Evolutionary conservation across 2,888 invertebrate genomes (phyloP).

Genomic region (Epirrita christyi): DNA sequence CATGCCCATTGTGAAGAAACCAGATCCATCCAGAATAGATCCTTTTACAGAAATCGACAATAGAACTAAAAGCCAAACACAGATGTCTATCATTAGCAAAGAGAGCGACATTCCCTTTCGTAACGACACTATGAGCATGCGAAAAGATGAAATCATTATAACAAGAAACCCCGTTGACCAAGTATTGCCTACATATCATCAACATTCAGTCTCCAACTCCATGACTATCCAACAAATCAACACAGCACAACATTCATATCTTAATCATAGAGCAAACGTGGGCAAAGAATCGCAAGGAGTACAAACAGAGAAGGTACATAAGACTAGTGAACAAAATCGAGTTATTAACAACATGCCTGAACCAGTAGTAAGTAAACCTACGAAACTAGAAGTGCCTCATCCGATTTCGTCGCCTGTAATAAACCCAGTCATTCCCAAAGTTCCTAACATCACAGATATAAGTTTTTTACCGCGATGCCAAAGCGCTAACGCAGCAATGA

Average conservation of each 20-base stretch:
- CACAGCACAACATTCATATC: constrained; percentile 65
- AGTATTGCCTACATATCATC: constrained; percentile 62
- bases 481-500: constrained; percentile 75
- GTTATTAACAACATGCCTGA: constrained; percentile 61
- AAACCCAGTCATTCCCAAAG: constrained; percentile 76
- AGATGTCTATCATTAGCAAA: constrained; percentile 56
- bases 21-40: constrained; percentile 68
- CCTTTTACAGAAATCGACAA: constrained; percentile 66
- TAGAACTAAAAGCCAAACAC: constrained; percentile 61
- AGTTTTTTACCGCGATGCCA: constrained; percentile 78
- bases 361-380: constrained; percentile 63
- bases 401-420: constrained; percentile 80
- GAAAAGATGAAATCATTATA: constrained; percentile 75
- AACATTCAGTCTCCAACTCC: constrained; percentile 66
- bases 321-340: constrained; percentile 64
- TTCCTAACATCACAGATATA: constrained; percentile 71
- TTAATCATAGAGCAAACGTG: constrained; percentile 66
- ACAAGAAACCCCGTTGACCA: constrained; percentile 71
- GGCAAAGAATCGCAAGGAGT: constrained; percentile 73
- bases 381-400: constrained; percentile 78
- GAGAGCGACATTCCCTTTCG: constrained; percentile 70
- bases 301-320: constrained; percentile 69
- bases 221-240: constrained; percentile 78
- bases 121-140: constrained; percentile 58
- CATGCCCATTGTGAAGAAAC: constrained; percentile 58